Evolutionary conservation across 2,797 vertebrate species (phyloP).

Genomic region (Enteromius viviparus): DNA sequence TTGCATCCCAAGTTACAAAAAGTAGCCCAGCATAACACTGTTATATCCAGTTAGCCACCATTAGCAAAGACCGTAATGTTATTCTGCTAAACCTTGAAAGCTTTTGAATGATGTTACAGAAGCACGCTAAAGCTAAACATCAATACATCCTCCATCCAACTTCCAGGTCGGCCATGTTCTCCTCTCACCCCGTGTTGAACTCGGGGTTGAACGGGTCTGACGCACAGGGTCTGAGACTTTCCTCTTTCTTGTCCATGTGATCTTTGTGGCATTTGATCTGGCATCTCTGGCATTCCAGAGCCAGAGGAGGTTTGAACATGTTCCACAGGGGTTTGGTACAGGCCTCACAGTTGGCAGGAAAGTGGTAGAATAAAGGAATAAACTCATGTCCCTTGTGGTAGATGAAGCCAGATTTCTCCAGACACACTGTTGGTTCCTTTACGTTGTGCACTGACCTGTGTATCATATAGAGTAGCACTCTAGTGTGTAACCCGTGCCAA

Average conservation of each 20-base stretch:
- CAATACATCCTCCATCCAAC: constrained; percentile 4
- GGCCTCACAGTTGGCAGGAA: constrained; percentile 87
- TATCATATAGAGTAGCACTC: constrained; percentile 63
- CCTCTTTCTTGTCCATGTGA: constrained; percentile 87
- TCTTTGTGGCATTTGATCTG: constrained; percentile 89
- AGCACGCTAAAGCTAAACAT: not conserved
- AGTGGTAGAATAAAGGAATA: constrained; percentile 87
- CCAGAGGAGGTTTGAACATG: constrained; percentile 87
- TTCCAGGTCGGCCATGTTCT: not conserved
- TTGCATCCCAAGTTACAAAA: constrained; percentile 19
- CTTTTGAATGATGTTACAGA: not conserved
- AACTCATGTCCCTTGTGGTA: constrained; percentile 89
- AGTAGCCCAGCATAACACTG: not conserved
- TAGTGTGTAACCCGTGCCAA: constrained; percentile 48
- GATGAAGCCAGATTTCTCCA: constrained; percentile 86
- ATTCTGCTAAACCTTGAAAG: not conserved
- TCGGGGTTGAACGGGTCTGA: constrained; percentile 47
- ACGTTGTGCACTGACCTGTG: constrained; percentile 56
- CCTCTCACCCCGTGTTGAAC: constrained; percentile 51
- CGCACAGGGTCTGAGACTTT: constrained; percentile 81
- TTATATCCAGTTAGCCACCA: not conserved
- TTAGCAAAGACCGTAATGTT: not conserved
- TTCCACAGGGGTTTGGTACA: constrained; percentile 88
- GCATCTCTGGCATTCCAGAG: constrained; percentile 85
- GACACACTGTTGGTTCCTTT: constrained; percentile 56